These are phyloP conservation scores for Myotis brandtii DNA, from an alignment of 2,113 vertebrate species.

Conservation along the genomic window DNA sequence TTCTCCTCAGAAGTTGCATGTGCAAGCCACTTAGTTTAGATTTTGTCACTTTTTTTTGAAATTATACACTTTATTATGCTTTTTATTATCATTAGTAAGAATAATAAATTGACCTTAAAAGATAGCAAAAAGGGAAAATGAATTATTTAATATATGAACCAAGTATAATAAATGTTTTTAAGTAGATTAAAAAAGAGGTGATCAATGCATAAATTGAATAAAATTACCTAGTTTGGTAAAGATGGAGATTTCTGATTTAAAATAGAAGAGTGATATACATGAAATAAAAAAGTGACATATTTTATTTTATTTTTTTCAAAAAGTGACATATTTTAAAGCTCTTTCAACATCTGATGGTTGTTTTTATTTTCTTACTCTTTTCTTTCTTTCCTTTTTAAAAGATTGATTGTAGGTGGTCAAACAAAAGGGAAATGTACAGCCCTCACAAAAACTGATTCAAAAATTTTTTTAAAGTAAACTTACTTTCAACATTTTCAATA, in stretches of 20 bases:
- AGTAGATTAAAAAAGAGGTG: neutral
- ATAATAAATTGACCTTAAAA: neutral
- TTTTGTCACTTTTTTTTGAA: neutral
- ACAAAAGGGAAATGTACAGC: neutral
- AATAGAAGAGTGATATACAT: neutral
- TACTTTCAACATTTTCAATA: neutral
- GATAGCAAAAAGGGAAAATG: neutral
- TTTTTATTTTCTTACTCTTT: neutral
- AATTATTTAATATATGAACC: neutral
- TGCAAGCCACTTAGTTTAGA: neutral
- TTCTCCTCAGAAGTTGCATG: neutral
- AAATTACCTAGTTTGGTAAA: slow-evolving; percentile 9
- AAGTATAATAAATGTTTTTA: neutral
- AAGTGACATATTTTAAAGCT: neutral
- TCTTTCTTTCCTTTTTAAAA: neutral
- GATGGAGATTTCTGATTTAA: neutral
- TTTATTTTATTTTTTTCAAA: neutral
- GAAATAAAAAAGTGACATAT: neutral
- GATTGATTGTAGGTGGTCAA: neutral
- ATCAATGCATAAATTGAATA: neutral
- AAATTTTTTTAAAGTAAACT: neutral
- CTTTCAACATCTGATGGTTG: neutral
- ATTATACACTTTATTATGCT: neutral
- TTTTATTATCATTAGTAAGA: neutral
- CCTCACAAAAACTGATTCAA: neutral